Conservation (phyloP, 2,797 vertebrate species). For the Poliocrania exsul region DNA sequence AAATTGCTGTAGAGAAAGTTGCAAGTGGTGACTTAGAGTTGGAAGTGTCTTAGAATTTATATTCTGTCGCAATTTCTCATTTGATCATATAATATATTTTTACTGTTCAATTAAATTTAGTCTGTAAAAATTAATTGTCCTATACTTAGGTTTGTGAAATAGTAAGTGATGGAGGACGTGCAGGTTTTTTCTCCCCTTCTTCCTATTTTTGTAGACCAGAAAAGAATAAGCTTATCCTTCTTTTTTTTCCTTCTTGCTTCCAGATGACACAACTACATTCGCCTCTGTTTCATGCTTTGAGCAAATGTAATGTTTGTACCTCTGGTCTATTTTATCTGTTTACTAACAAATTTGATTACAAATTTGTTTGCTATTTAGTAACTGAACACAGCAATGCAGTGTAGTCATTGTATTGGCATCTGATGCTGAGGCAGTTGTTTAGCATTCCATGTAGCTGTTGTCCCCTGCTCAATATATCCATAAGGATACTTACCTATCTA, state of each 20-base stretch:
- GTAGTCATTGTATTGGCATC: not conserved
- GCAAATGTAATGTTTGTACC: not conserved
- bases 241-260: not conserved
- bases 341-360: not conserved
- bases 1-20: not conserved
- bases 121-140: not conserved
- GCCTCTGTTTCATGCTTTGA: not conserved
- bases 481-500: not conserved
- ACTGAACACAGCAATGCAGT: not conserved
- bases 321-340: not conserved
- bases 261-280: not conserved
- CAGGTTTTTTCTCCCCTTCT: fast-evolving
- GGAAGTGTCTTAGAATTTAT: not conserved
- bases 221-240: not conserved
- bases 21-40: not conserved
- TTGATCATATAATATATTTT: not conserved
- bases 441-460: not conserved
- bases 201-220: not conserved
- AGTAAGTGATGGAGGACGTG: not conserved
- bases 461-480: not conserved
- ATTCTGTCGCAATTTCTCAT: not conserved
- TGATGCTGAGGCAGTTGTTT: not conserved
- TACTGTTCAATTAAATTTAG: not conserved
- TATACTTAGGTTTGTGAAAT: not conserved
- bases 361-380: not conserved